Evolutionary conservation across 2,888 invertebrate species (phyloP).

Genomic region (Ypsolopha scabrella): DNA sequence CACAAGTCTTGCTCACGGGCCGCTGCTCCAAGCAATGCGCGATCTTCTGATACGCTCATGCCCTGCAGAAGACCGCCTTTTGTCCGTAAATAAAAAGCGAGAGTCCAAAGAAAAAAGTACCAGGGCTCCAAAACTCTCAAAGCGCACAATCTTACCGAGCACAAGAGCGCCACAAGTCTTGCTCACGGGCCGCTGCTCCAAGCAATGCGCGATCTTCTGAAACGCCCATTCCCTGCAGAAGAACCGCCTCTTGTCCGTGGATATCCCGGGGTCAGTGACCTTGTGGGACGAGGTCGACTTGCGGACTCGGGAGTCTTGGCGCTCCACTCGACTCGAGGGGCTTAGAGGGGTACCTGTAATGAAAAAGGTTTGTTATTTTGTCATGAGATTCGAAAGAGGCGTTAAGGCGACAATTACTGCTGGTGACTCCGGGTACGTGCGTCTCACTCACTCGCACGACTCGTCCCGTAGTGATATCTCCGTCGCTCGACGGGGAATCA

Average conservation of each 20-base stretch:
- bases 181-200: constrained; percentile 88
- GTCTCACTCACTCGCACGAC: too few species aligned
- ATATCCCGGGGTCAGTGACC: constrained; percentile 43
- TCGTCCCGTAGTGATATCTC: too few species aligned
- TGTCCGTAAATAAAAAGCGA: too few species aligned
- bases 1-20: constrained; percentile 86
- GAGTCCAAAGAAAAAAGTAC: too few species aligned
- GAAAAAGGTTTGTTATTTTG: neutral
- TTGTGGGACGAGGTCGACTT: constrained; percentile 55
- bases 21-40: constrained; percentile 92
- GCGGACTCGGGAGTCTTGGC: constrained; percentile 30
- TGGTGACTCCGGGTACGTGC: too few species aligned
- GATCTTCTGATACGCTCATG: constrained; percentile 96
- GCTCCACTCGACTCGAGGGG: constrained; percentile 28
- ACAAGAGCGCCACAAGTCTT: constrained; percentile 92
- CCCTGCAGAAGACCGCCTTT: constrained; percentile 27
- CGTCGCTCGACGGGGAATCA: too few species aligned
- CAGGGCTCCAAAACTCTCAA: too few species aligned
- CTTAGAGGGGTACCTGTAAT: constrained; percentile 43
- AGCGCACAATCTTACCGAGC: constrained; percentile 70
- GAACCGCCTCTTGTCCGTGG: constrained; percentile 79
- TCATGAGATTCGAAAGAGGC: neutral
- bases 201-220: constrained; percentile 90
- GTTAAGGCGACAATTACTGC: too few species aligned
- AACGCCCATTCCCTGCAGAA: constrained; percentile 97